A percentile compares a stretch with the other conserved stretches of the same genome.
Evolutionary conservation across 2,888 invertebrate species (phyloP).

Genomic region (Norana najaformis): DNA sequence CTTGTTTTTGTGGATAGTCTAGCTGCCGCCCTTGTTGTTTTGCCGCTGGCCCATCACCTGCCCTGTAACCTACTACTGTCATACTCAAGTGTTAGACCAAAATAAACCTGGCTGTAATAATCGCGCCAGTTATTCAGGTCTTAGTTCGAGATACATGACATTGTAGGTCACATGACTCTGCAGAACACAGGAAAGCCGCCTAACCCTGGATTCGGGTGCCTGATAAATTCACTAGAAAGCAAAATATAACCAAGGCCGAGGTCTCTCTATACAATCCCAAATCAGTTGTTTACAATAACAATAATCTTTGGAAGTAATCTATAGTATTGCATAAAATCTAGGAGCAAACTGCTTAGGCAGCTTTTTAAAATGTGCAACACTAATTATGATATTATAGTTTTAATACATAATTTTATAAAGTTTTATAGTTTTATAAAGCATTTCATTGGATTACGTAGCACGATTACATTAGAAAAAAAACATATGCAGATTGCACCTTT

Average conservation of each 20-base stretch:
- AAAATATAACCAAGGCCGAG: not conserved
- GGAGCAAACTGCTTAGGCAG: not conserved
- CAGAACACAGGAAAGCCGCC: not conserved
- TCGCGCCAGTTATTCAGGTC: not conserved
- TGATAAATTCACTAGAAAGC: not conserved
- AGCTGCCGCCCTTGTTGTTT: too few relatives aligned
- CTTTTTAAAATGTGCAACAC: not conserved
- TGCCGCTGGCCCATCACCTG: too few relatives aligned
- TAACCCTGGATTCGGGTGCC: not conserved
- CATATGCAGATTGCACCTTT: not conserved
- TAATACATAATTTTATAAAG: too few relatives aligned
- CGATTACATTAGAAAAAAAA: not conserved
- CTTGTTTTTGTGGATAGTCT: too few relatives aligned
- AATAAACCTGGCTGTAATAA: not conserved
- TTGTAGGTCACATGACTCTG: not conserved
- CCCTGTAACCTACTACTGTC: too few relatives aligned
- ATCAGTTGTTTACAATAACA: not conserved
- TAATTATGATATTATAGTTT: not conserved
- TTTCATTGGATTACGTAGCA: not conserved
- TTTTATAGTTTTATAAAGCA: not conserved
- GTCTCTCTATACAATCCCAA: not conserved
- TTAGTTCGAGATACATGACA: not conserved
- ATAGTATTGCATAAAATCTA: not conserved
- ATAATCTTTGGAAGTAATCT: not conserved
- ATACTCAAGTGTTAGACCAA: too few relatives aligned